Evolutionary conservation across 2,797 vertebrate species (phyloP).

Genomic region (Choloepus didactylus): DNA sequence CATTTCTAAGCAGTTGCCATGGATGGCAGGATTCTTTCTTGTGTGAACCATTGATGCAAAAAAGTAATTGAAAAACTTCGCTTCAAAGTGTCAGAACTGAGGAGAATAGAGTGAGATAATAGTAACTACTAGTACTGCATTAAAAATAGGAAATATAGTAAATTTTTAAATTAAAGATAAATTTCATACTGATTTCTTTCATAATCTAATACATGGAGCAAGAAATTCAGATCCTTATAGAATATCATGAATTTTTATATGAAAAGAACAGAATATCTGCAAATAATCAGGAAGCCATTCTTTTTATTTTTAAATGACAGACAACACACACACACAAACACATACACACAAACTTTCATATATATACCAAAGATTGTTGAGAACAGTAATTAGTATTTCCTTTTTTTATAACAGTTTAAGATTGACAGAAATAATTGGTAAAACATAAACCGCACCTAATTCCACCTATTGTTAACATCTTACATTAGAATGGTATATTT

Average conservation of each 20-base stretch:
- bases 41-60: slow-evolving; percentile 60
- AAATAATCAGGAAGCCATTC: not conserved
- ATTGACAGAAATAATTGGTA: slow-evolving; percentile 15
- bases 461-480: not conserved
- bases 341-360: too few relatives aligned
- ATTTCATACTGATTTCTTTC: slow-evolving; percentile 1
- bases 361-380: not conserved
- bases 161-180: slow-evolving; percentile 25
- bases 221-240: not conserved
- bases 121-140: not conserved
- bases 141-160: slow-evolving; percentile 11
- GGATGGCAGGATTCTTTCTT: slow-evolving; percentile 50
- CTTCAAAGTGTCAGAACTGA: slow-evolving; percentile 59
- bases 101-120: slow-evolving; percentile 29
- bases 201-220: slow-evolving; percentile 6
- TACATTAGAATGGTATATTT: not conserved
- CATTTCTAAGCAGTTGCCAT: slow-evolving; percentile 26
- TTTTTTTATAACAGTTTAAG: slow-evolving; percentile 56
- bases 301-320: not conserved
- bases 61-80: slow-evolving; percentile 56
- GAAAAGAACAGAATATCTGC: not conserved
- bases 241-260: not conserved
- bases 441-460: not conserved
- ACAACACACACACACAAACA: not conserved
- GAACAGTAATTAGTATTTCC: not conserved